Conservation (phyloP, 2,888 invertebrate genomes). For the Doris montereyensis region DNA sequence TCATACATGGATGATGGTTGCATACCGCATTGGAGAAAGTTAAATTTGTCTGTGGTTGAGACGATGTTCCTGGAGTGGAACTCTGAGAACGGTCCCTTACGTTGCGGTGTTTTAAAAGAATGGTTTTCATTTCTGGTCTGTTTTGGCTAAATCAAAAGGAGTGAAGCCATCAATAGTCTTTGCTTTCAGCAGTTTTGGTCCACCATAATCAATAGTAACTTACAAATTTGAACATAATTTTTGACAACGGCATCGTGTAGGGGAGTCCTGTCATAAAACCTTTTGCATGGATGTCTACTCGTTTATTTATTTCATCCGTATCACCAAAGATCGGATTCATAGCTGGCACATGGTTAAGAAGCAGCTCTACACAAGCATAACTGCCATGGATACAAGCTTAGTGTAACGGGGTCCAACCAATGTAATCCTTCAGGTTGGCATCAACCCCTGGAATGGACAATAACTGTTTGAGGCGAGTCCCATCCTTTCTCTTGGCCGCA, state of each 20-base stretch:
- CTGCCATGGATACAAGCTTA: constrained; percentile 79
- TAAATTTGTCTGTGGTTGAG: no score
- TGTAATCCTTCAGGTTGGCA: constrained; percentile 80
- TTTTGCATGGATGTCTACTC: constrained; percentile 55
- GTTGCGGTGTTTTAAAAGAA: neutral
- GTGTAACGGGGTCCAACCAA: constrained; percentile 82
- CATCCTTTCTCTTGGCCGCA: constrained; percentile 67
- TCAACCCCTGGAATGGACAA: constrained; percentile 76
- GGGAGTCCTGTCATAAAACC: constrained; percentile 78
- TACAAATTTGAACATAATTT: constrained; percentile 75
- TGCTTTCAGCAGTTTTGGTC: constrained; percentile 52
- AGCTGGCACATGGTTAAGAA: constrained; percentile 75
- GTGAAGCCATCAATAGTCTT: constrained; percentile 49
- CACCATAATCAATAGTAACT: constrained; percentile 78
- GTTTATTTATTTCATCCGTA: constrained; percentile 39
- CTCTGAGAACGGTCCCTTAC: neutral
- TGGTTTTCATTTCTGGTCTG: constrained; percentile 33
- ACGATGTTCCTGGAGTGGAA: no score
- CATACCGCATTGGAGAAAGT: neutral
- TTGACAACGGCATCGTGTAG: constrained; percentile 79
- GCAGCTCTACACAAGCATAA: constrained; percentile 76
- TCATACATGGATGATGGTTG: constrained; percentile 50
- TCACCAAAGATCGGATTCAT: neutral
- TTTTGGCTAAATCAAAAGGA: constrained; percentile 55
- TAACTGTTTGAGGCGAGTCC: constrained; percentile 54